Percentiles rank a stretch among this genome's conserved stretches.
phyloP scores from a whole-genome alignment of 2,113 vertebrate species.

The Drymodes brunneopygia region DNA sequence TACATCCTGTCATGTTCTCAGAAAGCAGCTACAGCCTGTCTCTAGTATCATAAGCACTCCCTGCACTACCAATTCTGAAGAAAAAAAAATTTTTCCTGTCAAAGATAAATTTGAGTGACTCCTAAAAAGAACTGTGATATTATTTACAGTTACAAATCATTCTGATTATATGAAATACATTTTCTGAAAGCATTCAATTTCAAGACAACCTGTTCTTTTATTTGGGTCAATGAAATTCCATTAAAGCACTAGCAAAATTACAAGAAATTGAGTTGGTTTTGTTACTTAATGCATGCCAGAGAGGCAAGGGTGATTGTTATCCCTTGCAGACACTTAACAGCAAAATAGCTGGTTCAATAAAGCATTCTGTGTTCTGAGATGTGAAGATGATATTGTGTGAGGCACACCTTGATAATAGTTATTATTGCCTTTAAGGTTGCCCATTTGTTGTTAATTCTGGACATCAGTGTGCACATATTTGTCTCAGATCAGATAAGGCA shows the following conservation, averaged over 20 bases:
- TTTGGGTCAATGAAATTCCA: not conserved
- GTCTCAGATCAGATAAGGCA: not conserved
- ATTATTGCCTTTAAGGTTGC: not conserved
- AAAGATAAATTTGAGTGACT: not conserved
- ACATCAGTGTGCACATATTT: not conserved
- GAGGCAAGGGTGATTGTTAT: not conserved
- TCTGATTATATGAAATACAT: not conserved
- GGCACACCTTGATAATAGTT: not conserved
- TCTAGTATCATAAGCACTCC: not conserved
- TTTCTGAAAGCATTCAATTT: not conserved
- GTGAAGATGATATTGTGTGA: not conserved
- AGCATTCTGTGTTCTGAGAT: not conserved
- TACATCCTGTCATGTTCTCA: accelerated
- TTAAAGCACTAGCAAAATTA: not conserved
- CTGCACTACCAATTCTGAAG: not conserved
- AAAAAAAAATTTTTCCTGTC: not conserved
- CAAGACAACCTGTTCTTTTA: not conserved
- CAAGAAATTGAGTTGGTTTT: not conserved
- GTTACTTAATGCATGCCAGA: not conserved
- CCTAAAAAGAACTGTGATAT: not conserved
- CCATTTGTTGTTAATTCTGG: not conserved
- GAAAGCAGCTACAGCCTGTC: not conserved
- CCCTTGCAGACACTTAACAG: not conserved
- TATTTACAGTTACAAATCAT: not conserved
- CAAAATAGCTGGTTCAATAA: not conserved